Evolutionary conservation across 2,113 vertebrate species (phyloP).

Genomic region (Burhinus oedicnemus): DNA sequence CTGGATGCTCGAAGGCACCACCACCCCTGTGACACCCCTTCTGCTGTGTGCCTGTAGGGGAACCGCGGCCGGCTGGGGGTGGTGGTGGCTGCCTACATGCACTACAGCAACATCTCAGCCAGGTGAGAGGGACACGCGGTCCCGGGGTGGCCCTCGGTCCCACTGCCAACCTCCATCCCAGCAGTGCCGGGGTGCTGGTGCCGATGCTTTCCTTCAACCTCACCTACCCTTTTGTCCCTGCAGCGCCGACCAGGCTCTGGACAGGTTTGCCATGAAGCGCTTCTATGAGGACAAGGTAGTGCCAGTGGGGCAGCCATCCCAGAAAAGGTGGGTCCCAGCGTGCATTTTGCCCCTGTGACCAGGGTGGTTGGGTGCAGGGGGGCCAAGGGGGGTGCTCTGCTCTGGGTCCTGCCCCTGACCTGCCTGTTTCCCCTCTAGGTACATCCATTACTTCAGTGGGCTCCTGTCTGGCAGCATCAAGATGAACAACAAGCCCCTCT

Average conservation of each 20-base stretch:
- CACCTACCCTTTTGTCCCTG: not conserved
- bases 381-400: rapidly evolving
- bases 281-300: conserved; percentile 99
- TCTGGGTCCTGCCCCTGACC: not conserved
- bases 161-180: not conserved
- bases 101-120: conserved; percentile 98
- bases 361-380: not conserved
- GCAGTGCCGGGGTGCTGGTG: not conserved
- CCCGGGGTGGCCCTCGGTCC: not conserved
- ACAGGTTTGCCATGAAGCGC: conserved; percentile 98
- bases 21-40: not conserved
- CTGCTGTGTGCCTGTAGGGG: conserved; percentile 79
- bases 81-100: conserved; percentile 96
- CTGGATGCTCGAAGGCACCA: rapidly evolving
- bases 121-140: conserved; percentile 75
- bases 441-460: conserved; percentile 97
- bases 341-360: rapidly evolving
- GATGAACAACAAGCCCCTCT: conserved; percentile 99
- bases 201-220: not conserved
- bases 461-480: conserved; percentile 95
- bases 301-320: conserved; percentile 94
- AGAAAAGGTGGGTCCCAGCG: conserved; percentile 86
- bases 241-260: conserved; percentile 95
- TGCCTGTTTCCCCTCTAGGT: conserved; percentile 72
- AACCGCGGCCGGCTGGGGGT: conserved; percentile 94